Evolutionary conservation across 1,140 invertebrate species (phyloP).

Genomic region (Orussus abietinus): DNA sequence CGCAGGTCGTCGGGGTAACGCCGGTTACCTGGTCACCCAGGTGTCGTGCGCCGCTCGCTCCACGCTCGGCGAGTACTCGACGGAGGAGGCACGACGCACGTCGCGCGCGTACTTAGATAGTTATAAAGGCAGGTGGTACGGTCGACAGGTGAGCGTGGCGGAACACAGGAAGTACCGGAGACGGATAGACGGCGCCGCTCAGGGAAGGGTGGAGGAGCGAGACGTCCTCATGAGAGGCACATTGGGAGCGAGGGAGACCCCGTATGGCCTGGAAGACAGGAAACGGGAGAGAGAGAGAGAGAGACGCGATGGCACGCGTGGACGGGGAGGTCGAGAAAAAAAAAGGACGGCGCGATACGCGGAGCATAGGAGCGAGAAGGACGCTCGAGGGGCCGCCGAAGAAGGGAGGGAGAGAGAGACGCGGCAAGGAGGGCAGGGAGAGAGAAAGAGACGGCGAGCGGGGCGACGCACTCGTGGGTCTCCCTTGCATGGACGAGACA

Average conservation of each 20-base stretch:
- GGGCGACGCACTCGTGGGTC: conserved; percentile 9
- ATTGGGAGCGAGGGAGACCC: conserved; percentile 2
- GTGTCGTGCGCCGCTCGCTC: conserved; percentile 15
- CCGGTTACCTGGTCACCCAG: conserved; percentile 3
- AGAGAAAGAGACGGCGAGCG: conserved; percentile 3
- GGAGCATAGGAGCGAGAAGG: neutral
- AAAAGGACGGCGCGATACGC: no score
- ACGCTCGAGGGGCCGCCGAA: no score
- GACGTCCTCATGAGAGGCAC: conserved; percentile 16
- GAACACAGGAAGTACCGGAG: conserved; percentile 45
- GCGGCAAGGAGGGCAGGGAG: conserved; percentile 4
- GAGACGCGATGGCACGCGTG: conserved; percentile 1
- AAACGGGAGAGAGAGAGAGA: conserved; percentile 14
- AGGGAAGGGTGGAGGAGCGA: conserved; percentile 5
- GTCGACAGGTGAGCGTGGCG: conserved; percentile 43
- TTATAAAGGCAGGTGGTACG: conserved; percentile 37
- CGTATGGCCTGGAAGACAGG: neutral
- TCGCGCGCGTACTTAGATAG: conserved; percentile 27
- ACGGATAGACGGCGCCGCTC: conserved; percentile 16
- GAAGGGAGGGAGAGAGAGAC: conserved; percentile 5
- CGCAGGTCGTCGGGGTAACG: conserved; percentile 15
- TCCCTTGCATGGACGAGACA: conserved; percentile 9
- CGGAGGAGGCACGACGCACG: conserved; percentile 5
- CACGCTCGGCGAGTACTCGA: conserved; percentile 14
- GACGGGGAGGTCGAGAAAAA: neutral